Evolutionary conservation across 2,888 invertebrate genomes (phyloP), one percentile per base, ranked within the genome.

Genomic region (Cerceris ruficornis): DNA sequence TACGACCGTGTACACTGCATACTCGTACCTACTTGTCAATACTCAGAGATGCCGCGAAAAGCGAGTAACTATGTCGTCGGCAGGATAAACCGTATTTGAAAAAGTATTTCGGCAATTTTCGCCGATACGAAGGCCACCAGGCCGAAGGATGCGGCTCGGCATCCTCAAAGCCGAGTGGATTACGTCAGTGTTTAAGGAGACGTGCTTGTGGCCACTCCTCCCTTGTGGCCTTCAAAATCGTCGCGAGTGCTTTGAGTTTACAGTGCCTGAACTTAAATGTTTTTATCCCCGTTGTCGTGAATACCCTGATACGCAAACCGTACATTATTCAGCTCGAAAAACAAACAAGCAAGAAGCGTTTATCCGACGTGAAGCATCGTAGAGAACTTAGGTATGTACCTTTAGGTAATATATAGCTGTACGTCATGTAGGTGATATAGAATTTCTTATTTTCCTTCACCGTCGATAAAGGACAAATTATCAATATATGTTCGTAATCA

Each of bases 11-110:
- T 68, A 55, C 72, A 54, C 55, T 50, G 76, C 64, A 79, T 72
- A 69, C 81, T 80, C 81, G 80, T 85, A 87, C 83, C 85, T 87
- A 87, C 84, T 84, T 84, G 84, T 88, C 85, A 87, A 88, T 87
- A 86, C 79, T 86, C 82, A 81, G 80, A 80, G 64, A 62, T 75
- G 74, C 79, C 77, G 77, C 61, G 69, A 77, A 65, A 62, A 75
- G 71, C 69, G 57, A 66, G n/a, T 60, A 64, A 74, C 54, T 46
- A 61, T 58, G 28, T 70, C 41, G 52, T 43, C 52, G 65, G 15
- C 52, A 72, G 41, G 50, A 61, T n/a, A 46, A 54, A n/a, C 17
- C 7, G 11, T 15, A 49, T 14, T 11, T 13, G n/a, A 59, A 55
- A 61, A 14, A 69, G 43, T 41, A 28, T 49, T 58, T 66, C 73